A percentile compares a stretch with the other conserved stretches of the same genome.
Conservation (phyloP, 2,888 invertebrate genomes). For the Alitta virens region DNA sequence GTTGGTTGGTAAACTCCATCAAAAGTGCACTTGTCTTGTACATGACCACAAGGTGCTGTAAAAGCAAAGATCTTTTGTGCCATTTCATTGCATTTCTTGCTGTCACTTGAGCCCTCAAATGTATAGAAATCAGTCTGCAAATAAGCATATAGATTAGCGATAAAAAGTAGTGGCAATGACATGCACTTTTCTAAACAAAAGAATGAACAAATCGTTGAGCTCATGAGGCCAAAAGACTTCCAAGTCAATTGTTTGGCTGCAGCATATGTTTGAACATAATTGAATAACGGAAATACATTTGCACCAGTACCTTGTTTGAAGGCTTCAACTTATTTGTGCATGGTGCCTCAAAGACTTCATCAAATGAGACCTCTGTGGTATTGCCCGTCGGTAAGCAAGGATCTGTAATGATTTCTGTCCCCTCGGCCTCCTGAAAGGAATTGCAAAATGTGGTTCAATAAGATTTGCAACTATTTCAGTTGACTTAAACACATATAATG, state of each 20-base stretch:
- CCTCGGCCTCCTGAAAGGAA: too few species aligned
- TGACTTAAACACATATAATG: too few species aligned
- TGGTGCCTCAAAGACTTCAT: constrained; percentile 17
- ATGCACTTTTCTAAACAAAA: too few species aligned
- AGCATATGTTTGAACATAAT: too few species aligned
- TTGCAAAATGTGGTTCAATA: too few species aligned
- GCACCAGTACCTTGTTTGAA: neutral
- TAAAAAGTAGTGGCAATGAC: too few species aligned
- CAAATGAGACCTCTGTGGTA: neutral
- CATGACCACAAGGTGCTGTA: constrained; percentile 27
- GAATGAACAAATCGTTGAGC: too few species aligned
- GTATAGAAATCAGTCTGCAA: constrained; percentile 32
- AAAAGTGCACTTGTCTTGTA: constrained; percentile 36
- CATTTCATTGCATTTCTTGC: constrained; percentile 33
- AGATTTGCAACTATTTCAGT: too few species aligned
- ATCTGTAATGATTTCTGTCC: neutral
- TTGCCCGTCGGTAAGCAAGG: constrained; percentile 8
- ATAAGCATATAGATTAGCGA: too few species aligned
- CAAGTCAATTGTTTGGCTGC: too few species aligned
- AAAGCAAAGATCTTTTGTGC: constrained; percentile 44
- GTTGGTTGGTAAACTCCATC: constrained; percentile 45
- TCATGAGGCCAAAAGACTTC: too few species aligned
- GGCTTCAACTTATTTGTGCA: constrained; percentile 8
- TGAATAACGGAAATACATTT: neutral
- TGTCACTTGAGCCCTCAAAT: constrained; percentile 46